Evolutionary conservation across 1,140 invertebrate genomes (phyloP).

Genomic region (Pogonus chalceus): DNA sequence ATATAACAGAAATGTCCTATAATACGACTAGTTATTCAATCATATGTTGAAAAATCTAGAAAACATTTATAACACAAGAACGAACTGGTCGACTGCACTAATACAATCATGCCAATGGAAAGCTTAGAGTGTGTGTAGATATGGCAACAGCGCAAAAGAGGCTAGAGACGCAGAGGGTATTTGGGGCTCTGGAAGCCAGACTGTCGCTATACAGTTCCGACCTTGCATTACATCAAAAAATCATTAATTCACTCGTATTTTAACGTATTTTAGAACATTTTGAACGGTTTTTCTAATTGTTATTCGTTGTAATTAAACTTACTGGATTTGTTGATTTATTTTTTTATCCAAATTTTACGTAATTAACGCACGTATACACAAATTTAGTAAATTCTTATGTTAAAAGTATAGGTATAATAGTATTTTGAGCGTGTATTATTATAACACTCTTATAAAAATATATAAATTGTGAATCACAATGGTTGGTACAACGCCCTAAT

Average conservation of each 20-base stretch:
- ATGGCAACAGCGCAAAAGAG: constrained; percentile 33
- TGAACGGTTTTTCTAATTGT: constrained; percentile 10
- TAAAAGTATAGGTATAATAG: too few species aligned
- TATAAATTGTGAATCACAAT: too few species aligned
- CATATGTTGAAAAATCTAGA: constrained; percentile 11
- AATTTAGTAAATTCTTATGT: too few species aligned
- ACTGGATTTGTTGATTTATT: constrained; percentile 14
- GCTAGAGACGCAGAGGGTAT: constrained; percentile 25
- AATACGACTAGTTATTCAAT: constrained; percentile 17
- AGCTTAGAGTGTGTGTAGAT: constrained; percentile 23
- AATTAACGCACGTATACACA: too few species aligned
- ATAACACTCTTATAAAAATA: too few species aligned
- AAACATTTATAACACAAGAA: constrained; percentile 14
- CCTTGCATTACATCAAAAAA: constrained; percentile 14
- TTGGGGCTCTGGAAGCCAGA: constrained; percentile 20
- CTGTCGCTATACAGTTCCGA: constrained; percentile 21
- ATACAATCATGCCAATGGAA: constrained; percentile 25
- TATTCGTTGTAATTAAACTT: constrained; percentile 18
- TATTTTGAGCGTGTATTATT: too few species aligned
- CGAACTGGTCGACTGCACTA: constrained; percentile 17
- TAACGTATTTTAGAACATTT: constrained; percentile 7
- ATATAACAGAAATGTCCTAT: constrained; percentile 20
- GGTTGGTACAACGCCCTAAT: too few species aligned
- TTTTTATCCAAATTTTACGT: too few species aligned
- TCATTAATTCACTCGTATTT: constrained; percentile 17